phyloP scores from a whole-genome alignment of 2,113 vertebrate species.

The Phylloscopus trochiloides region DNA sequence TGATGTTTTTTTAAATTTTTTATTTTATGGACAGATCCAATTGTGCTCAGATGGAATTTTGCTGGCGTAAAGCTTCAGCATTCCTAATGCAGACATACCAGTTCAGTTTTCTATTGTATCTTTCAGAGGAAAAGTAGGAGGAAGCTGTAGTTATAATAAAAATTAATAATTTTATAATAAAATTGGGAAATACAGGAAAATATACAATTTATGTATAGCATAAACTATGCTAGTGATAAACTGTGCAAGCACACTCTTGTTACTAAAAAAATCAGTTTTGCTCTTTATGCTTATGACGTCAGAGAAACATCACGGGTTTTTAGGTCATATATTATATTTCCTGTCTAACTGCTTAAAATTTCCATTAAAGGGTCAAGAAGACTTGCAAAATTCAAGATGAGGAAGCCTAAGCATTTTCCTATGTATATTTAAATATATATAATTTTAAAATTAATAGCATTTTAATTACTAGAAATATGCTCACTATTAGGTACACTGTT shows the following conservation, averaged over 20 bases:
- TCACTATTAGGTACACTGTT: accelerated
- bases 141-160: neutral
- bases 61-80: neutral
- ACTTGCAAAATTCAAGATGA: neutral
- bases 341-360: neutral
- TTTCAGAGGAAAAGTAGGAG: neutral
- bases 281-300: neutral
- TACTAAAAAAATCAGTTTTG: neutral
- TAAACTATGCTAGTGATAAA: no score
- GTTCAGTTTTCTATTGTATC: neutral
- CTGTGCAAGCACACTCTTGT: neutral
- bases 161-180: neutral
- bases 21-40: neutral
- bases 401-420: neutral
- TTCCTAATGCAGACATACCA: neutral
- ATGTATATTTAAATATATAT: neutral
- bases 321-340: neutral
- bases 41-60: neutral
- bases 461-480: neutral
- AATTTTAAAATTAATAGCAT: neutral
- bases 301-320: neutral
- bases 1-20: neutral
- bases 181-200: neutral
- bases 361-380: neutral
- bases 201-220: neutral